These are phyloP conservation scores for Anthopleura xanthogrammica DNA, from an alignment of 92 coral and sea anemone genomes.

Conservation along the genomic window DNA sequence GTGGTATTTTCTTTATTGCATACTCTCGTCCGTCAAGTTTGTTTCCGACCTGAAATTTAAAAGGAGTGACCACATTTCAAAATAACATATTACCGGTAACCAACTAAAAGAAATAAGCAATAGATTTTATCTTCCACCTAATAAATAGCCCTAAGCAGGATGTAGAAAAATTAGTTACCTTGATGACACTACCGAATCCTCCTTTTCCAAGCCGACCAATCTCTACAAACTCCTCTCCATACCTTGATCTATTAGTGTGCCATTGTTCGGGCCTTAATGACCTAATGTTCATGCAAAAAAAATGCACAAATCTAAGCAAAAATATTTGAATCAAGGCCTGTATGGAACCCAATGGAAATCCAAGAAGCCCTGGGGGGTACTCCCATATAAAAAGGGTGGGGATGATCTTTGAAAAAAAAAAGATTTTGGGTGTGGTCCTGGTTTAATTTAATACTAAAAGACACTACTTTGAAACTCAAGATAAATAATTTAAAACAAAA, in stretches of 20 bases:
- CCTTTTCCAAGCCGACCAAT: constrained; percentile 85
- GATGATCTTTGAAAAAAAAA: too few relatives aligned
- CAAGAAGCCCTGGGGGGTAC: too few relatives aligned
- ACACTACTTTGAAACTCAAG: too few relatives aligned
- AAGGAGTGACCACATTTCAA: constrained; percentile 3
- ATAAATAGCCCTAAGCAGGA: too few relatives aligned
- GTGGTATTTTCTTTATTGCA: constrained; percentile 92
- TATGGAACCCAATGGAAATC: too few relatives aligned
- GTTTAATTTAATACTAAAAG: too few relatives aligned
- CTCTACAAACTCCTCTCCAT: constrained; percentile 92
- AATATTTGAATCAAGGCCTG: background rate
- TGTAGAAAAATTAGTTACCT: constrained; percentile 37
- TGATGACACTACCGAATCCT: constrained; percentile 97
- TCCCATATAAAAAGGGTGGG: too few relatives aligned
- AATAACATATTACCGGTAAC: background rate
- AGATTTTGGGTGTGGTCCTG: too few relatives aligned
- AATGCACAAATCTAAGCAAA: background rate
- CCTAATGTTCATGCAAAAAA: constrained; percentile 10
- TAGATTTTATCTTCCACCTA: too few relatives aligned
- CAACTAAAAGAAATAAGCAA: background rate
- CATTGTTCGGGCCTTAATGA: constrained; percentile 55
- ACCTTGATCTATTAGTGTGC: constrained; percentile 76
- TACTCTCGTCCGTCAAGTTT: constrained; percentile 88
- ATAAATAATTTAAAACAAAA: too few relatives aligned
- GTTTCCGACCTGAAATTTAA: constrained; percentile 69